A percentile compares a stretch with the other conserved stretches of the same genome.
Evolutionary conservation across 2,113 vertebrate species (phyloP).

Genomic region (Chaetodon trifascialis): DNA sequence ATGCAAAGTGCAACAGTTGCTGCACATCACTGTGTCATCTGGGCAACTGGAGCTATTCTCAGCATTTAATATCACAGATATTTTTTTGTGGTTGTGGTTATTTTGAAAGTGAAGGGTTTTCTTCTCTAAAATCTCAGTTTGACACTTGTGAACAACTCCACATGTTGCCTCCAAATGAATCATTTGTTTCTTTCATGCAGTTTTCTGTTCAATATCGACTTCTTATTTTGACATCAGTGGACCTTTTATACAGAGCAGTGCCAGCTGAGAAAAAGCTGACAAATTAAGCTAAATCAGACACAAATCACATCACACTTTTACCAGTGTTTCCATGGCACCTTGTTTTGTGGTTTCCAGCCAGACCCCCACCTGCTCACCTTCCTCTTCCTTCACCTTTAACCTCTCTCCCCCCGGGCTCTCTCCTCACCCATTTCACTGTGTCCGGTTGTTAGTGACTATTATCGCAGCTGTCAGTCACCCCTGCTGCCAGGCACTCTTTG

Average conservation of each 20-base stretch:
- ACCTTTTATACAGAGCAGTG: not conserved
- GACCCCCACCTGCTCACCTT: slow-evolving; percentile 67
- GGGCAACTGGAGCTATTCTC: slow-evolving; percentile 8
- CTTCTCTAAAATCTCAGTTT: not conserved
- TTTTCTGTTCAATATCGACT: not conserved
- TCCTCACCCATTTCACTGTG: slow-evolving; percentile 40
- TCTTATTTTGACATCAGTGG: not conserved
- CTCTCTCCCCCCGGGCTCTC: slow-evolving; percentile 34
- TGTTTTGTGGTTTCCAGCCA: slow-evolving; percentile 43
- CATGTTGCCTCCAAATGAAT: not conserved
- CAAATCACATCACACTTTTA: slow-evolving; percentile 68
- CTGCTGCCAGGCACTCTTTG: slow-evolving; percentile 29
- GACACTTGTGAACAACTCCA: not conserved
- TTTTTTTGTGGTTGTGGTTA: not conserved
- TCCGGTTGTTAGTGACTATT: slow-evolving; percentile 81
- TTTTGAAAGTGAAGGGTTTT: not conserved
- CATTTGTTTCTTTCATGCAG: not conserved
- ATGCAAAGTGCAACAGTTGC: not conserved
- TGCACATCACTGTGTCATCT: slow-evolving; percentile 6
- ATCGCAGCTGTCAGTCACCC: slow-evolving; percentile 80
- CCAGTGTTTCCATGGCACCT: slow-evolving; percentile 50
- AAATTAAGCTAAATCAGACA: slow-evolving; percentile 46
- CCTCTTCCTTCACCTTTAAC: slow-evolving; percentile 68
- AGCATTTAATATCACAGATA: not conserved
- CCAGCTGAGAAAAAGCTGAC: not conserved